phyloP scores from a whole-genome alignment of 2,888 invertebrate genomes.

The Romanomermis culicivorax region DNA sequence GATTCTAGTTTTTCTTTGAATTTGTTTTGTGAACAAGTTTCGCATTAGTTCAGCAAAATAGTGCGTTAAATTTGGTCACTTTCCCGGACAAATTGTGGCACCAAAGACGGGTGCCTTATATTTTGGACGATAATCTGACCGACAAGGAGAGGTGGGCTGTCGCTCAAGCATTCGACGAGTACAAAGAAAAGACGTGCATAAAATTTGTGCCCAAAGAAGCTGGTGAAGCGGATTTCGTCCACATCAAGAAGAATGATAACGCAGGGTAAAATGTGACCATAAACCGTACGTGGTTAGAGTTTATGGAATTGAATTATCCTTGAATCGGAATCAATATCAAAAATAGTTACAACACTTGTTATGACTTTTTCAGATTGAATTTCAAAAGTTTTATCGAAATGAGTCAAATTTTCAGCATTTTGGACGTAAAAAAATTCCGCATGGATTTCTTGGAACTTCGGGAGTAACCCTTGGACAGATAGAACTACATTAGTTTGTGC shows the following conservation, averaged over 20 bases:
- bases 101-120: constrained; percentile 23
- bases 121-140: constrained; percentile 26
- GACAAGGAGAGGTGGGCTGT: constrained; percentile 31
- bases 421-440: too few species aligned
- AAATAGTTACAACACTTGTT: too few species aligned
- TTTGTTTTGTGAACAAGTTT: background rate
- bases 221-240: constrained; percentile 39
- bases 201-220: constrained; percentile 40
- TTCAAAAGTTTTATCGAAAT: too few species aligned
- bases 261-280: constrained; percentile 19
- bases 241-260: constrained; percentile 36
- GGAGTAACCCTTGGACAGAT: too few species aligned
- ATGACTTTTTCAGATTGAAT: too few species aligned
- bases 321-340: too few species aligned
- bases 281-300: too few species aligned
- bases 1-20: constrained; percentile 5
- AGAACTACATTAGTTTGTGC: too few species aligned
- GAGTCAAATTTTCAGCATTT: too few species aligned
- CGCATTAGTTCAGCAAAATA: constrained; percentile 21
- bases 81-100: constrained; percentile 28
- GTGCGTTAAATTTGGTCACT: constrained; percentile 25
- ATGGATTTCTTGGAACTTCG: too few species aligned
- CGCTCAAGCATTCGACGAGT: constrained; percentile 39
- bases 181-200: constrained; percentile 42
- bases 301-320: too few species aligned